A percentile compares a stretch with the other conserved stretches of the same genome.
Conservation (phyloP, 2,888 invertebrate species). For the Lepidocyrtinus sp. region DNA sequence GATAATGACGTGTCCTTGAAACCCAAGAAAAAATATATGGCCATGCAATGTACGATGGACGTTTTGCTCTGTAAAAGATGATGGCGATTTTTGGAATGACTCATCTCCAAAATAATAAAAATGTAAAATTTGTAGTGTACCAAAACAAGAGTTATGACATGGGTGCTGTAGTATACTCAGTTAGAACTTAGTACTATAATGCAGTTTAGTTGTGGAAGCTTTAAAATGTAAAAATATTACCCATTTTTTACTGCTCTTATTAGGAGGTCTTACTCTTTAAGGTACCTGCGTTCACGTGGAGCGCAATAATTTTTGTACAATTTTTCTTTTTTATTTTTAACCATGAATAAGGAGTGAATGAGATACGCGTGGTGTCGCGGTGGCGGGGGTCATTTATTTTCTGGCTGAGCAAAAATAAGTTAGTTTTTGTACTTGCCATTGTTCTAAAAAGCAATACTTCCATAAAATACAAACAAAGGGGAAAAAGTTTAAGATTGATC, state of each 20-base stretch:
- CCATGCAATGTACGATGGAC: not conserved
- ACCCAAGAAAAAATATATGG: conserved; percentile 25
- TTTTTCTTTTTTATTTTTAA: not conserved
- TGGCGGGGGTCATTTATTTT: not conserved
- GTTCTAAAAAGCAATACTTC: too few species aligned
- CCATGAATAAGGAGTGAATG: not conserved
- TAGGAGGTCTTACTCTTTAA: not conserved
- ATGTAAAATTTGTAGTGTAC: conserved; percentile 20
- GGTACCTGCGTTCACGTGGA: not conserved
- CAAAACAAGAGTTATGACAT: not conserved
- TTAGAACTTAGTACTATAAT: too few species aligned
- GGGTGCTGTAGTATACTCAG: too few species aligned
- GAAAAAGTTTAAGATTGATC: not conserved
- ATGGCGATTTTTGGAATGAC: conserved; percentile 12
- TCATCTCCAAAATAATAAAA: conserved; percentile 26
- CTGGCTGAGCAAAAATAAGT: too few species aligned
- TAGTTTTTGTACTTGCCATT: too few species aligned
- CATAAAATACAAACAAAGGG: not conserved
- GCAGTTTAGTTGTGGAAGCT: not conserved
- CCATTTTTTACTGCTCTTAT: not conserved
- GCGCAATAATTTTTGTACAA: not conserved
- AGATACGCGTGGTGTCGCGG: not conserved
- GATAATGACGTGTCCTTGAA: conserved; percentile 38
- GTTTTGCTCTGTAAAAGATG: not conserved
- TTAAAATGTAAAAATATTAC: not conserved